Evolutionary conservation across 2,888 invertebrate genomes (phyloP).

Genomic region (Netelia virgata): DNA sequence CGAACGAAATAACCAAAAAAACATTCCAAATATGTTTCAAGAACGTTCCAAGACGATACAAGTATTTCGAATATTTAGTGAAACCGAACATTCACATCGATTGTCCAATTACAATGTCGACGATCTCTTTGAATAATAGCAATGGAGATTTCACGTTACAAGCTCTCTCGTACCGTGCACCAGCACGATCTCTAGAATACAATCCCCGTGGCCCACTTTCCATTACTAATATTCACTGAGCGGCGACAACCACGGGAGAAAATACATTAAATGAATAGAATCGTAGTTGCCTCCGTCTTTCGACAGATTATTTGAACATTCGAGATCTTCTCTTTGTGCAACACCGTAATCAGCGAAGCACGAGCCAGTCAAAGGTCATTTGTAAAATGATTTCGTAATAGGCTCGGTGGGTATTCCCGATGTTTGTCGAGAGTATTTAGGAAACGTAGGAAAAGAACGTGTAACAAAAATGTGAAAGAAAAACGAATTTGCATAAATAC

Average conservation of each 20-base stretch:
- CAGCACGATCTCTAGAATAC: neutral
- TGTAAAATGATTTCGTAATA: neutral
- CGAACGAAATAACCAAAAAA: too few relatives aligned
- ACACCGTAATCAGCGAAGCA: neutral
- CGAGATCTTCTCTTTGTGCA: constrained; percentile 75
- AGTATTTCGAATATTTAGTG: too few relatives aligned
- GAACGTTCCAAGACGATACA: too few relatives aligned
- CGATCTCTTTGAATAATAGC: neutral
- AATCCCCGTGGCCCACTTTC: constrained; percentile 49
- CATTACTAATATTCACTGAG: constrained; percentile 18
- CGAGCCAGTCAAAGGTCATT: neutral
- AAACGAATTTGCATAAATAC: neutral
- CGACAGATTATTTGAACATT: constrained; percentile 11
- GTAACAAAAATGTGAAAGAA: neutral
- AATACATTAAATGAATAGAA: constrained; percentile 50
- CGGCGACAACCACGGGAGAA: constrained; percentile 1
- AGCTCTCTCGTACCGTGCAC: neutral
- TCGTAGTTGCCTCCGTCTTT: constrained; percentile 71
- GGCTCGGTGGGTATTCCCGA: neutral
- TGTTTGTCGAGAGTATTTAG: neutral
- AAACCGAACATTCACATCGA: constrained; percentile 68
- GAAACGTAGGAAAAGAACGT: neutral
- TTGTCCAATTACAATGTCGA: neutral
- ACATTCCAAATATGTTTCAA: too few relatives aligned
- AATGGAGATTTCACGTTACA: neutral